Evolutionary conservation across 2,113 vertebrate species (phyloP).

Genomic region (Micronycteris hirsuta): DNA sequence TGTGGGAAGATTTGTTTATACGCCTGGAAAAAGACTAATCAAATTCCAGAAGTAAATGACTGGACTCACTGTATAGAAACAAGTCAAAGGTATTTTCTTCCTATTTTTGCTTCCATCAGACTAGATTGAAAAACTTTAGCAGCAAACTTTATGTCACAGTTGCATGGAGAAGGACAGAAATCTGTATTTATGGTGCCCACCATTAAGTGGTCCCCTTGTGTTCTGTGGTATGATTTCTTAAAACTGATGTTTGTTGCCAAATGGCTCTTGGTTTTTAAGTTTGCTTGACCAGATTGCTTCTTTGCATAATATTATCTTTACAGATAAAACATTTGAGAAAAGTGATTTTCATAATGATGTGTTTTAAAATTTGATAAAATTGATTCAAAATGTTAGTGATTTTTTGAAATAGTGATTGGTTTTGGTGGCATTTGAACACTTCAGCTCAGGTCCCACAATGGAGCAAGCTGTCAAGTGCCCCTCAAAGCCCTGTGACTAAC

Average conservation of each 20-base stretch:
- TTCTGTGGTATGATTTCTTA: neutral
- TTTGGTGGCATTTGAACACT: neutral
- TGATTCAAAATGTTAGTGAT: neutral
- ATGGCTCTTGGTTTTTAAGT: neutral
- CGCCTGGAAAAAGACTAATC: conserved; percentile 85
- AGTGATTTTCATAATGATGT: neutral
- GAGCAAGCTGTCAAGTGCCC: neutral
- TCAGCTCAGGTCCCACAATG: accelerated
- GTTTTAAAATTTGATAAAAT: conserved; percentile 14
- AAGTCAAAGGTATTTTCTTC: conserved; percentile 85
- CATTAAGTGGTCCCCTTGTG: neutral
- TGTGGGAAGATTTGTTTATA: conserved; percentile 88
- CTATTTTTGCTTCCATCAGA: neutral
- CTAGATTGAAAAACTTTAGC: neutral
- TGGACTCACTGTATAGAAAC: conserved; percentile 87
- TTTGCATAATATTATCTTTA: neutral
- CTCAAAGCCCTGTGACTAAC: neutral
- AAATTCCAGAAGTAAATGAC: conserved; percentile 79
- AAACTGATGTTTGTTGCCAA: neutral
- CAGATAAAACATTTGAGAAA: neutral
- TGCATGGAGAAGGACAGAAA: neutral
- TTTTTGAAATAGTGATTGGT: neutral
- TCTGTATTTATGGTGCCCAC: neutral
- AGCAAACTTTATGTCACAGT: neutral
- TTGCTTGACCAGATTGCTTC: neutral